Percentiles rank a stretch among this genome's conserved stretches.
These are phyloP conservation scores for Conchocele bisecta DNA, from an alignment of 2,888 invertebrate genomes.

Conservation along the genomic window DNA sequence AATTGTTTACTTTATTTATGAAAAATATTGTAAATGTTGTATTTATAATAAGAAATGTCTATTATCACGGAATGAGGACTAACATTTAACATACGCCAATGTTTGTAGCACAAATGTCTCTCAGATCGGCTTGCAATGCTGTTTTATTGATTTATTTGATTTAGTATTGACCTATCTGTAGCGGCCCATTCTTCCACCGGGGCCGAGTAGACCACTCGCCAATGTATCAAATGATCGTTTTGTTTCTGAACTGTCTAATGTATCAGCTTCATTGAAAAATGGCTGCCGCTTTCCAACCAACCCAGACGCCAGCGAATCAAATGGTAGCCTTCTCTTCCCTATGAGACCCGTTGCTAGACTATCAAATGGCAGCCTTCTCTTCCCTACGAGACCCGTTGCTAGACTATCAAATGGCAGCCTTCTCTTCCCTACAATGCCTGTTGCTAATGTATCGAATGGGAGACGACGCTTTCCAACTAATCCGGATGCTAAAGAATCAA, in stretches of 20 bases:
- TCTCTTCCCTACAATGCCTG: too few relatives aligned
- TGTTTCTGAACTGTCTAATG: too few relatives aligned
- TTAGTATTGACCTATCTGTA: too few relatives aligned
- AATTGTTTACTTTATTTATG: too few relatives aligned
- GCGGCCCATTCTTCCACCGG: too few relatives aligned
- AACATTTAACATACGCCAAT: too few relatives aligned
- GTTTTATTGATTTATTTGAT: too few relatives aligned
- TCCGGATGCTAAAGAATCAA: constrained; percentile 4
- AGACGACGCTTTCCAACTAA: neutral
- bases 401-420: constrained; percentile 1
- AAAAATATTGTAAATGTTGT: too few relatives aligned
- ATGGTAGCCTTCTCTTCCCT: constrained; percentile 18
- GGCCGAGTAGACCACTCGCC: constrained; percentile 31
- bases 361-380: constrained; percentile 18
- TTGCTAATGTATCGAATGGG: neutral
- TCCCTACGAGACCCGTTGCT: constrained; percentile 14
- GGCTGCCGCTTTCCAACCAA: neutral
- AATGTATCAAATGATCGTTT: constrained; percentile 21
- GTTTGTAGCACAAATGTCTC: too few relatives aligned
- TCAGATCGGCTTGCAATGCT: too few relatives aligned
- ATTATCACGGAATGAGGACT: too few relatives aligned
- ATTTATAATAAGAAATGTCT: too few relatives aligned
- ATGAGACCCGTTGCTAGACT: constrained; percentile 25
- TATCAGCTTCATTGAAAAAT: neutral
- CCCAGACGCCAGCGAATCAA: neutral